A percentile compares a stretch with the other conserved stretches of the same genome.
Evolutionary conservation across 2,797 vertebrate genomes (phyloP).

Genomic region (Lagorchestes hirsutus): DNA sequence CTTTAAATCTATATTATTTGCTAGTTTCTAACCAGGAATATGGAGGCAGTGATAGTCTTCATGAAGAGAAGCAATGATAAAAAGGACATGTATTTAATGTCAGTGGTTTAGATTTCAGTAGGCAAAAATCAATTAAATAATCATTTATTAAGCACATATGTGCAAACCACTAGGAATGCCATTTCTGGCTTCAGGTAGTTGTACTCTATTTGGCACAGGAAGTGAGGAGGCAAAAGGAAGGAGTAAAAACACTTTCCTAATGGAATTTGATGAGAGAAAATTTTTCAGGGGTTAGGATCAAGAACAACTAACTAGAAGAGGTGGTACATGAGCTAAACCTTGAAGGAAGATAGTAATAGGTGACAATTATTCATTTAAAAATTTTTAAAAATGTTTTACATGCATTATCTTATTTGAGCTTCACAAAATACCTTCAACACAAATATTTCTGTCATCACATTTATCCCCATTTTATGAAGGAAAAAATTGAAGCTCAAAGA

Average conservation of each 20-base stretch:
- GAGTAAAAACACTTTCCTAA: neutral
- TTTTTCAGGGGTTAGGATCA: neutral
- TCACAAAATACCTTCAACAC: neutral
- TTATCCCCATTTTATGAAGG: neutral
- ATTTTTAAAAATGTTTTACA: neutral
- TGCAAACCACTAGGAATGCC: neutral
- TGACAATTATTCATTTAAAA: neutral
- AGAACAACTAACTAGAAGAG: neutral
- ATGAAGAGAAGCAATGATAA: neutral
- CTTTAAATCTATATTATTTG: neutral
- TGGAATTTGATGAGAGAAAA: neutral
- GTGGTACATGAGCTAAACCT: neutral
- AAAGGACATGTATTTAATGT: neutral
- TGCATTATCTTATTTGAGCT: neutral
- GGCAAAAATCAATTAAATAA: neutral
- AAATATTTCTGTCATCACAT: neutral
- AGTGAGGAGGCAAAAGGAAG: neutral
- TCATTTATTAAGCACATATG: neutral
- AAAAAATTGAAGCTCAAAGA: neutral
- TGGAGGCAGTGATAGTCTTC: neutral
- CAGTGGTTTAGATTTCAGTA: neutral
- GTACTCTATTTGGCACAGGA: neutral
- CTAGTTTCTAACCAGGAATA: conserved; percentile 2
- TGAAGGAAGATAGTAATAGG: neutral
- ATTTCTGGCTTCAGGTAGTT: neutral